Conservation (phyloP, 2,888 invertebrate species). For the Reticulitermes lucifugus region DNA sequence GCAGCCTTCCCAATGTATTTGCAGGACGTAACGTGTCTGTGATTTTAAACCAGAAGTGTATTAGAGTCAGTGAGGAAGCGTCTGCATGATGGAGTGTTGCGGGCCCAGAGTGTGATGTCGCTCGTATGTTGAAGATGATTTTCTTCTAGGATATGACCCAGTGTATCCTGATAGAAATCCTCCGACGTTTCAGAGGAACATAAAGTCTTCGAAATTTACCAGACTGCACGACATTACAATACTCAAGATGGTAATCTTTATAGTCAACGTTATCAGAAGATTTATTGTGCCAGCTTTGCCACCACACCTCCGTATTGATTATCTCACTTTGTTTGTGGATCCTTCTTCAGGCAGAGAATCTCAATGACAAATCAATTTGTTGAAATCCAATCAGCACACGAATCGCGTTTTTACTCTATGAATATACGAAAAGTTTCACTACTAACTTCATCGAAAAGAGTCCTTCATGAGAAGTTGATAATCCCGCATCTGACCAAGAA, state of each 20-base stretch:
- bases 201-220: too few relatives aligned
- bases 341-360: not conserved
- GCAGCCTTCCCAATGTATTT: not conserved
- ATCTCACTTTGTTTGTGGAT: not conserved
- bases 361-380: not conserved
- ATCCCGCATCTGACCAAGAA: too few relatives aligned
- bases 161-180: too few relatives aligned
- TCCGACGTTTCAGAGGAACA: too few relatives aligned
- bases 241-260: not conserved
- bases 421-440: too few relatives aligned
- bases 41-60: not conserved
- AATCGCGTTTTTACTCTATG: not conserved
- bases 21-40: not conserved
- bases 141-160: too few relatives aligned
- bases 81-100: too few relatives aligned
- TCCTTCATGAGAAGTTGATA: too few relatives aligned
- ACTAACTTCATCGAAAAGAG: too few relatives aligned
- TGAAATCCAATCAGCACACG: not conserved
- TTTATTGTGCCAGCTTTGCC: not conserved
- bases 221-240: not conserved
- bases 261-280: not conserved
- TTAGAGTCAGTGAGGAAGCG: too few relatives aligned
- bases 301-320: not conserved
- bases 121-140: too few relatives aligned
- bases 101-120: too few relatives aligned